Evolutionary conservation across 2,113 vertebrate genomes (phyloP), one percentile per base, ranked within the genome.

Genomic region (Sorex araneus): DNA sequence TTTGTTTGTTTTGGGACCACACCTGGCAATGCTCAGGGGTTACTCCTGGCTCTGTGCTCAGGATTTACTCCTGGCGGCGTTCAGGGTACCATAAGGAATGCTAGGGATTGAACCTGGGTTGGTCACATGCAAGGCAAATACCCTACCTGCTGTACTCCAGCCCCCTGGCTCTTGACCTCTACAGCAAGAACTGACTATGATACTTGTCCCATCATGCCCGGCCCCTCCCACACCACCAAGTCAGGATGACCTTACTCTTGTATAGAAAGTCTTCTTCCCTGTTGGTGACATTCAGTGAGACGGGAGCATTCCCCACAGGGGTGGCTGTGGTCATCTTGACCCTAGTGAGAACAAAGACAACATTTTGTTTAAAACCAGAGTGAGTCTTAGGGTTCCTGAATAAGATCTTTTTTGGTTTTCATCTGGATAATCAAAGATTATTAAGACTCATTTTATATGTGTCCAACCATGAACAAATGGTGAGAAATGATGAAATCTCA

Each of bases 241-340:
- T 43, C 76, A 81, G 4, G 34, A 10, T 11, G 34, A 57, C 34
- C 98, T 98, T 98, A 98, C 98, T 98, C 88, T 98, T 97, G 87
- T 98, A 98, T n/a, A 98, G 97, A 30, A 83, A 96, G 89, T 97
- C 97, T 87, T 98, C 97, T 77, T 96, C 97, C 79, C 96, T 96
- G 0, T 95, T 95, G 94, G 98, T 98, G 93, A 91, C 81, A 2
- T 98, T 98, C 23, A 66, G 2, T 0, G 92, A 94, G 94, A 96
- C 91, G 18, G 97, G 91, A 8, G 93, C 79, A 0, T 78, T 96
- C 73, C 86, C 54, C 63, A 91, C 21, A 0, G 98, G 96, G 0
- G 83, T 3, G 8, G 97, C 96, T 0, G 97, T 97, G 78, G 97
- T 98, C 98, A 98, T 98, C 97, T 97, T 54, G 97, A 45, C 63